Percentiles rank a stretch among this genome's conserved stretches.
Evolutionary conservation across 2,888 invertebrate genomes (phyloP).

Genomic region (Lepidocyrtoides sp.): DNA sequence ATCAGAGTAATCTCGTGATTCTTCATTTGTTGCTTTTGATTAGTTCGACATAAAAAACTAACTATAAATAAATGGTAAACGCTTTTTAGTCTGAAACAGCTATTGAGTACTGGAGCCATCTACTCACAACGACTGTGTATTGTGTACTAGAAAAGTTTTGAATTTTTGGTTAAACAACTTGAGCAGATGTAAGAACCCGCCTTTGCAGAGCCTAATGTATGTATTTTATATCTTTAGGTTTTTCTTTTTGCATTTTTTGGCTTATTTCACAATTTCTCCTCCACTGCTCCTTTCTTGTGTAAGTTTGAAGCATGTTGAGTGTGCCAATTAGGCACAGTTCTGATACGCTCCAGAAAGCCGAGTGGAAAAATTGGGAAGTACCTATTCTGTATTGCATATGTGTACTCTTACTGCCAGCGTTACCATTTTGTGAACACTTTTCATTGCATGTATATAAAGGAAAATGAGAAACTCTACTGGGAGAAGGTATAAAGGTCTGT

Average conservation of each 20-base stretch:
- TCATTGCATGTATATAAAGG: conserved; percentile 54
- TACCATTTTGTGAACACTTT: conserved; percentile 36
- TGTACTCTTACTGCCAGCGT: not conserved
- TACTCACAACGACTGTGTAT: no score
- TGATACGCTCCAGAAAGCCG: not conserved
- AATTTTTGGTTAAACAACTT: no score
- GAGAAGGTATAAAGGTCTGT: conserved; percentile 66
- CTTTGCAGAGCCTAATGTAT: not conserved
- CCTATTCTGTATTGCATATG: no score
- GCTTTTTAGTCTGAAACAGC: no score
- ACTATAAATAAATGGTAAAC: no score
- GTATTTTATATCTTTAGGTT: conserved; percentile 18
- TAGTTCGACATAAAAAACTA: no score
- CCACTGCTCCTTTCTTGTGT: conserved; percentile 4
- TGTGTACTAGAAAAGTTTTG: no score
- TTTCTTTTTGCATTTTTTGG: not conserved
- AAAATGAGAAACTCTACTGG: conserved; percentile 53
- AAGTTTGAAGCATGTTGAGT: not conserved
- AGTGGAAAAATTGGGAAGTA: not conserved
- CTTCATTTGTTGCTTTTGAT: no score
- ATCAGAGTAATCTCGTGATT: no score
- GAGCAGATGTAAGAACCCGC: no score
- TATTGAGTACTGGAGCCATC: no score
- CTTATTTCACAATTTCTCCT: conserved; percentile 41
- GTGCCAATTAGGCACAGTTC: not conserved